phyloP scores from a whole-genome alignment of 2,888 invertebrate genomes.

The Suillia variegata region DNA sequence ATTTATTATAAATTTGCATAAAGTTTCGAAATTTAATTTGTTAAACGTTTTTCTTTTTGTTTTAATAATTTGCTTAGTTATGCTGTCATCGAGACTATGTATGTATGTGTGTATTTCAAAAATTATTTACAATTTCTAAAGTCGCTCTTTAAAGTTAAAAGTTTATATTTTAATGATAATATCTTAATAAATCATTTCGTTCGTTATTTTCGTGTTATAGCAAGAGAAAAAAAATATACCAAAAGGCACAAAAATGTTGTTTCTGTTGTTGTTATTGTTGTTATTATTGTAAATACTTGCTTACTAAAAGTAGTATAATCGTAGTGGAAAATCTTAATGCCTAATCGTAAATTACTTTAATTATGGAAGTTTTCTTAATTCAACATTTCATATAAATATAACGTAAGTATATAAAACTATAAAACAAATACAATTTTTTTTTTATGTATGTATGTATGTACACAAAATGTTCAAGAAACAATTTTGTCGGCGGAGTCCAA shows the following conservation, averaged over 20 bases:
- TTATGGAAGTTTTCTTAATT: slow-evolving; percentile 11
- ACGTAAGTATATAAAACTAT: slow-evolving; percentile 8
- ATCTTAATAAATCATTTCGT: neutral
- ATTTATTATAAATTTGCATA: too few relatives aligned
- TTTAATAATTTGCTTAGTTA: too few relatives aligned
- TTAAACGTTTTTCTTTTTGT: too few relatives aligned
- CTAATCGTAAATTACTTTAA: too few relatives aligned
- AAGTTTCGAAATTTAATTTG: too few relatives aligned
- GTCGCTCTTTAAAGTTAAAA: too few relatives aligned
- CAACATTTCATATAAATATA: slow-evolving; percentile 10
- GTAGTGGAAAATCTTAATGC: neutral
- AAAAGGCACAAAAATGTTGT: neutral
- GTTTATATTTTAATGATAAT: too few relatives aligned
- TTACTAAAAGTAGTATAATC: too few relatives aligned
- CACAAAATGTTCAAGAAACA: neutral
- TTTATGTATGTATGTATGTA: neutral
- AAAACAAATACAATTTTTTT: neutral
- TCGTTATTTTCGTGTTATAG: slow-evolving; percentile 3
- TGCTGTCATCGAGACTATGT: too few relatives aligned
- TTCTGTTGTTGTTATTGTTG: too few relatives aligned
- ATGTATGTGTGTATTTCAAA: too few relatives aligned
- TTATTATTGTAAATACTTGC: slow-evolving; percentile 1
- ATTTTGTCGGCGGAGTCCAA: neutral
- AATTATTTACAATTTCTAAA: too few relatives aligned
- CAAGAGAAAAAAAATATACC: slow-evolving; percentile 11